Evolutionary conservation across 2,888 invertebrate species (phyloP).

Genomic region (Stenotaenia linearis): DNA sequence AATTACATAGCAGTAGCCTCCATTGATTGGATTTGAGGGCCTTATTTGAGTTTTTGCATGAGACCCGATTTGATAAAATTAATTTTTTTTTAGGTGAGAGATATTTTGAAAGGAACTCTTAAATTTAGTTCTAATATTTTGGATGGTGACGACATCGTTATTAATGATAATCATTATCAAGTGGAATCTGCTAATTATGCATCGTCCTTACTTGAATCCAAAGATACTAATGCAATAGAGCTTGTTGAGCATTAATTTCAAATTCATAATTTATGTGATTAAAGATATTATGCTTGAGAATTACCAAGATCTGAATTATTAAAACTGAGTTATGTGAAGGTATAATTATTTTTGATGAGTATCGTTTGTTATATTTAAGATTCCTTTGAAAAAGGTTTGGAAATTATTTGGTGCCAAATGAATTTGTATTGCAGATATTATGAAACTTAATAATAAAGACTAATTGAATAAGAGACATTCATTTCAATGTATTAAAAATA

Average conservation of each 20-base stretch:
- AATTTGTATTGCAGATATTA: not conserved
- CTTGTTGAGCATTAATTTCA: not conserved
- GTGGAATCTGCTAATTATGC: not conserved
- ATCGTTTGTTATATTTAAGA: too few species aligned
- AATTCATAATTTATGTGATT: not conserved
- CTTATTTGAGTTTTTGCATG: too few species aligned
- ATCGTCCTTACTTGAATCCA: not conserved
- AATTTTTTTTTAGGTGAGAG: constrained; percentile 34
- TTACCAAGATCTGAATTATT: not conserved
- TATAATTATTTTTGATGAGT: not conserved
- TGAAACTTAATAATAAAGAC: not conserved
- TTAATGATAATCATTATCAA: constrained; percentile 32
- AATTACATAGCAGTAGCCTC: too few species aligned
- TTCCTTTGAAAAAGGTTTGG: too few species aligned
- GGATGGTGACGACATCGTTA: constrained; percentile 32
- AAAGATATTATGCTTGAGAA: not conserved
- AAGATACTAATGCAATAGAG: not conserved
- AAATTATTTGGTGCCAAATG: not conserved
- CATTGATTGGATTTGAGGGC: too few species aligned
- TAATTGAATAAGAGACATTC: not conserved
- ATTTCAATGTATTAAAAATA: not conserved
- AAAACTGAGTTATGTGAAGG: not conserved
- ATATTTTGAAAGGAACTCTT: constrained; percentile 36
- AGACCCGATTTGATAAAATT: not conserved
- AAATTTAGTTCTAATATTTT: constrained; percentile 33